phyloP scores from a whole-genome alignment of 2,797 vertebrate species.

The Leucoraja ocellata region DNA sequence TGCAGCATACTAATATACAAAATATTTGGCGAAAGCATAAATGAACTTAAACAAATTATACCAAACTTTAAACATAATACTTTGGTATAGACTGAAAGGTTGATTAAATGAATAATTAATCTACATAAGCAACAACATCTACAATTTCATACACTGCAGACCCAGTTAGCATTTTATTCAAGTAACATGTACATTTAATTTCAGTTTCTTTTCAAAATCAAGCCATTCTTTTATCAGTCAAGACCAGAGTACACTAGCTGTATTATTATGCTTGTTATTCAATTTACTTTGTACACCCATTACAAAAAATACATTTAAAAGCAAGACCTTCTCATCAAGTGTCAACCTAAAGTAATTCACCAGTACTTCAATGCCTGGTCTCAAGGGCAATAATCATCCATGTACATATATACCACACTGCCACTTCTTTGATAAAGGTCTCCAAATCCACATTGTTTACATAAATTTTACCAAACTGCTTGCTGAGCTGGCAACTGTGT shows the following conservation, averaged over 20 bases:
- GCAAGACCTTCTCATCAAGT: background rate
- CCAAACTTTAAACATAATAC: background rate
- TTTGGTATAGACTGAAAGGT: constrained; percentile 19
- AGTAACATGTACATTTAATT: background rate
- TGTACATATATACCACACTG: background rate
- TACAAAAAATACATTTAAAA: background rate
- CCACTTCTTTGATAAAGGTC: background rate
- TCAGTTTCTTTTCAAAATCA: background rate
- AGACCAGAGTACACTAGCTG: background rate
- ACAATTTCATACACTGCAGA: background rate
- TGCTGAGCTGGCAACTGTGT: background rate
- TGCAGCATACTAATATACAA: background rate
- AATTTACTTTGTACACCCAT: background rate
- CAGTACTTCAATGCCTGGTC: background rate
- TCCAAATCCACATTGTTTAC: no score
- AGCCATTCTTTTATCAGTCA: background rate
- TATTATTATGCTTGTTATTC: background rate
- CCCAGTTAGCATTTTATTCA: background rate
- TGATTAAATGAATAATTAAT: constrained; percentile 34
- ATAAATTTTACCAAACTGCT: background rate
- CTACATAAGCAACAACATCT: constrained; percentile 6
- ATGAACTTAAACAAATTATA: background rate
- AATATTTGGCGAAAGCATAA: background rate
- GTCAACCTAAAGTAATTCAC: background rate
- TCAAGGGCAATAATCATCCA: background rate